Base-by-base conservation (phyloP, 2,797 vertebrate species). In the Characodon lateralis region DNA sequence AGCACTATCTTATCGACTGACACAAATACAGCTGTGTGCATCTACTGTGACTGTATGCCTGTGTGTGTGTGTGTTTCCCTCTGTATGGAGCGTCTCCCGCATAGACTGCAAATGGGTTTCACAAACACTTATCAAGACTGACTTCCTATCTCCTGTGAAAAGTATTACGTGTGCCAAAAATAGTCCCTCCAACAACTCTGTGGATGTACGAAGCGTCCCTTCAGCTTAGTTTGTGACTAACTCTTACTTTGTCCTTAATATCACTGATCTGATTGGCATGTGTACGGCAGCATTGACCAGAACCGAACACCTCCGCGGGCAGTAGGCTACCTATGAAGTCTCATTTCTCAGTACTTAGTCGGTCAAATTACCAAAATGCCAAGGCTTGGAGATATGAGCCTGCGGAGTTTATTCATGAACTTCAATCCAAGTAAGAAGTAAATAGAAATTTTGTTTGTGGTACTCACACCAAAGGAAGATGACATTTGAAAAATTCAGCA, bases 101-200 rank as follows among this genome's bases (percentile, higher is more conserved):
- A 56, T 85, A 86, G 87, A 78, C 91, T 89, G 90, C 87, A 93
- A 94, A 94, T 93, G 88, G 91, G 88, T 94, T 94, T 93, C 89
- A 85, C 90, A 91, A 90, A 93, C 92, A 94, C 89, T 93, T 89
- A 89, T 93, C 89, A 89, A 83, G 76, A 88, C 78, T 70, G 88
- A 89, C 90, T 89, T 80, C 81, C 89, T 85, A 78, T 91, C 88
- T 86, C 86, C 80, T n/a, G 72, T 89, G 88, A 90, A 87, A 91
- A 91, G 90, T 85, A 84, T 84, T 77, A 70, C 87, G 70, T 4
- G 8, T 31, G 76, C 88, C 90, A 88, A 87, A 92, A 93, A 93
- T 89, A 92, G 87, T 76, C 71, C 43, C 77, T 73, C 76, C 83
- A 83, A 82, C 85, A 74, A 61, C 87, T 83, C 83, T 66, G 70